phyloP scores from a whole-genome alignment of 2,113 vertebrate species.

The Neoarius graeffei region DNA sequence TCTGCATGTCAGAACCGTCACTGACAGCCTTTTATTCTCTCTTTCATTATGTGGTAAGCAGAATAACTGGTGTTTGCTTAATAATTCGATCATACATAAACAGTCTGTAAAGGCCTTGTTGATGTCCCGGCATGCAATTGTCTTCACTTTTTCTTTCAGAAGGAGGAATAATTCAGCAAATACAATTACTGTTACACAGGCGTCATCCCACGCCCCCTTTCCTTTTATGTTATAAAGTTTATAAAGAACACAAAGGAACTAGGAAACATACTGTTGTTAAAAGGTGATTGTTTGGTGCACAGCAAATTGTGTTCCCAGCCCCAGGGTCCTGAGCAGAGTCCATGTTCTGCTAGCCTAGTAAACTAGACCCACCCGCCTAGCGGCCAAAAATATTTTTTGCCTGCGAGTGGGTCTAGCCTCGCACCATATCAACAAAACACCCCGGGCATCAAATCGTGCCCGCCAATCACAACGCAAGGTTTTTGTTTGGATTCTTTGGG shows the following conservation, averaged over 20 bases:
- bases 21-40: slow-evolving; percentile 28
- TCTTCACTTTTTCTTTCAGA: background rate
- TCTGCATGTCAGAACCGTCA: slow-evolving; percentile 15
- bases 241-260: background rate
- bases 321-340: background rate
- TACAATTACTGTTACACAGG: slow-evolving; percentile 15
- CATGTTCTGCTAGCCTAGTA: background rate
- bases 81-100: slow-evolving; percentile 35
- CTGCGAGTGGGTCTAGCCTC: no score
- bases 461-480: no score
- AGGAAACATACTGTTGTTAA: background rate
- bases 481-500: no score
- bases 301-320: background rate
- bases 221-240: background rate
- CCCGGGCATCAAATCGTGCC: no score
- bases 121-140: slow-evolving; percentile 25
- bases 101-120: slow-evolving; percentile 12
- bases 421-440: no score
- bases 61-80: slow-evolving; percentile 35
- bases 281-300: background rate
- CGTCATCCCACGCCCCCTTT: background rate
- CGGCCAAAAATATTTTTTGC: no score
- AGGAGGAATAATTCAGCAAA: slow-evolving; percentile 29
- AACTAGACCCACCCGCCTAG: no score
- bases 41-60: slow-evolving; percentile 32